A percentile compares a stretch with the other conserved stretches of the same genome.
phyloP scores from a whole-genome alignment of 1,140 invertebrate species.

The Hyles euphorbiae region DNA sequence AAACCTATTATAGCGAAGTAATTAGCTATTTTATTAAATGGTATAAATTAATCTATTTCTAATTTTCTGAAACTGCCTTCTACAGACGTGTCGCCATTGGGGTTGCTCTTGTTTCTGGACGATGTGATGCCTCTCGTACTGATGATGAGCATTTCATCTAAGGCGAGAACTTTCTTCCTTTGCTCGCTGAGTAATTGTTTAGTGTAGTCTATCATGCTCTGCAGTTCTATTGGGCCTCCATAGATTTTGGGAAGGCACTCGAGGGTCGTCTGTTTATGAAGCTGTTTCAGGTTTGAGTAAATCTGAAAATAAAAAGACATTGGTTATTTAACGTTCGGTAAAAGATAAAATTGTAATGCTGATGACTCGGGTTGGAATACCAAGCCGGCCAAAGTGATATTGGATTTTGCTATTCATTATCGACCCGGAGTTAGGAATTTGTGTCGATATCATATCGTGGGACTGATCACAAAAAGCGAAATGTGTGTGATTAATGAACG shows the following conservation, averaged over 20 bases:
- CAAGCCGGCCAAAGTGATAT: no score
- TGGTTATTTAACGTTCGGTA: no score
- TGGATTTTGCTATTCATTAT: no score
- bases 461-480: no score
- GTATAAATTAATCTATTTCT: constrained; percentile 78
- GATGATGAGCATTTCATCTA: constrained; percentile 83
- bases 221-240: constrained; percentile 83
- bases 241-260: constrained; percentile 85
- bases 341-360: no score
- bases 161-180: constrained; percentile 77
- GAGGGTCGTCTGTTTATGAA: constrained; percentile 79
- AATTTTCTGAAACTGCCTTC: constrained; percentile 83
- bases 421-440: no score
- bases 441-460: no score
- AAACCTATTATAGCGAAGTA: constrained; percentile 11
- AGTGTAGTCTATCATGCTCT: constrained; percentile 86
- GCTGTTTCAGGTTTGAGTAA: constrained; percentile 78
- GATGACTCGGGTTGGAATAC: no score
- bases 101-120: constrained; percentile 52
- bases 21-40: constrained; percentile 2
- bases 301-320: constrained; percentile 64
- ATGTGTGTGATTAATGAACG: no score
- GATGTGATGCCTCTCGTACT: constrained; percentile 75
- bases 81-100: constrained; percentile 65
- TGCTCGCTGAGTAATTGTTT: constrained; percentile 79